phyloP scores from a whole-genome alignment of 1,140 invertebrate species.

The Trissolcus basalis region DNA sequence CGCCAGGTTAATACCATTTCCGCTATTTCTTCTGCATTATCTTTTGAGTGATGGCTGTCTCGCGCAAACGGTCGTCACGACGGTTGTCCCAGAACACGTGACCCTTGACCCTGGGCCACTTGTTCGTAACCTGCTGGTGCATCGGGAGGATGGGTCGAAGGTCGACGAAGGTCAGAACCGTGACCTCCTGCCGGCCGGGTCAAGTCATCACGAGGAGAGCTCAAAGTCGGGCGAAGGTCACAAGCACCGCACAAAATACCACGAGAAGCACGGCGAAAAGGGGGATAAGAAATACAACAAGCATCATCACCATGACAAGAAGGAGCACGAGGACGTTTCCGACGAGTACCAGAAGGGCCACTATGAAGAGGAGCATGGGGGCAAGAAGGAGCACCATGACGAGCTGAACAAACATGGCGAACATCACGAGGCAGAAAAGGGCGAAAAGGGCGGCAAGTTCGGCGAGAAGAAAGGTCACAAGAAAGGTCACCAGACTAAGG shows the following conservation, averaged over 20 bases:
- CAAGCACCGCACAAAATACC: slow-evolving; percentile 80
- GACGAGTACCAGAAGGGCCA: slow-evolving; percentile 83
- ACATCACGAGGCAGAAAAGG: slow-evolving; percentile 85
- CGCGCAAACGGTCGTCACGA: background rate
- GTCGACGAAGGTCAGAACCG: background rate
- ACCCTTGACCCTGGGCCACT: background rate
- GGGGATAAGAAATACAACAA: slow-evolving; percentile 82
- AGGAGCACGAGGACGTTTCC: slow-evolving; percentile 82
- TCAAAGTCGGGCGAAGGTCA: slow-evolving; percentile 81
- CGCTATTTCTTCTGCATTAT: slow-evolving; percentile 32
- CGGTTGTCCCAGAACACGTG: background rate
- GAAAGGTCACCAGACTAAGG: slow-evolving; percentile 83
- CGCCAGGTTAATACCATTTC: slow-evolving; percentile 30
- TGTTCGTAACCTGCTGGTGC: background rate
- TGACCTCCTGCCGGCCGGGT: slow-evolving; percentile 74
- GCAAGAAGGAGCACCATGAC: slow-evolving; percentile 86
- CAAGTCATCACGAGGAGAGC: slow-evolving; percentile 75
- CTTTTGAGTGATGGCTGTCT: slow-evolving; percentile 15
- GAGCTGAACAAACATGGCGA: slow-evolving; percentile 81
- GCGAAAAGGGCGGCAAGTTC: slow-evolving; percentile 85
- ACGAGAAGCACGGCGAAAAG: slow-evolving; percentile 80
- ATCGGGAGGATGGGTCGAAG: too few species aligned
- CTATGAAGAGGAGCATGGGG: slow-evolving; percentile 83
- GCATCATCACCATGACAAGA: slow-evolving; percentile 81
- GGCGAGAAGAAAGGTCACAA: slow-evolving; percentile 87